phyloP scores from a whole-genome alignment of 2,888 invertebrate genomes.

The Tetragonula carbonaria region DNA sequence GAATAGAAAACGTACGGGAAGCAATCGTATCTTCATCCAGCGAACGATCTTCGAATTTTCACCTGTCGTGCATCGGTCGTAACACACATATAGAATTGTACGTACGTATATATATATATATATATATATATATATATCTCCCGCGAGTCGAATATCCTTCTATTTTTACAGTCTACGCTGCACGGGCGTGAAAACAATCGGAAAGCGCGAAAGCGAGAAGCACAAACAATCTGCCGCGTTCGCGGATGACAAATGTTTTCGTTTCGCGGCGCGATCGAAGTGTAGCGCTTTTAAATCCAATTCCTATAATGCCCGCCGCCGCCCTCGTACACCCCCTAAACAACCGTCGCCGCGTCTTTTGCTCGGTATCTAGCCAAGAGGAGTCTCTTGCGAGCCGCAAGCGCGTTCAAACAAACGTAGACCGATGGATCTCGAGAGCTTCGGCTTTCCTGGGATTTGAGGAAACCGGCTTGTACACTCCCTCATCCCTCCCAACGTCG shows the following conservation, averaged over 20 bases:
- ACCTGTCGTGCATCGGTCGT: not conserved
- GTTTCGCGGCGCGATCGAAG: slow-evolving; percentile 56
- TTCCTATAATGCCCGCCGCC: slow-evolving; percentile 71
- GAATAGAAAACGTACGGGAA: not conserved
- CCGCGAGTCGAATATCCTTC: not conserved
- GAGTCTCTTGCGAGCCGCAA: slow-evolving; percentile 50
- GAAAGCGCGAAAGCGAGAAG: slow-evolving; percentile 56
- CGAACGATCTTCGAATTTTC: not conserved
- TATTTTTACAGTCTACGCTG: slow-evolving; percentile 48
- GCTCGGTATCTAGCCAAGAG: slow-evolving; percentile 27
- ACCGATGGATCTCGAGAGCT: slow-evolving; percentile 65
- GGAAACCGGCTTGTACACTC: slow-evolving; percentile 21
- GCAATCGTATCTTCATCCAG: not conserved
- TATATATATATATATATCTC: not conserved
- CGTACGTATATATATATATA: not conserved
- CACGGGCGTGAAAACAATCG: slow-evolving; percentile 46
- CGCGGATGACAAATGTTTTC: slow-evolving; percentile 73
- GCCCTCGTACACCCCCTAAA: not conserved
- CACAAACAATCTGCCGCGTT: slow-evolving; percentile 60
- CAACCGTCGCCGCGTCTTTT: slow-evolving; percentile 33
- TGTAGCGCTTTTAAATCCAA: slow-evolving; percentile 76
- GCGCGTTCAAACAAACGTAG: slow-evolving; percentile 73
- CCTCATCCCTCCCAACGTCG: not conserved
- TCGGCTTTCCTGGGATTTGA: slow-evolving; percentile 61
- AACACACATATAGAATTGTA: no score